phyloP scores from a whole-genome alignment of 2,797 vertebrate species.

The Syncerus caffer region DNA sequence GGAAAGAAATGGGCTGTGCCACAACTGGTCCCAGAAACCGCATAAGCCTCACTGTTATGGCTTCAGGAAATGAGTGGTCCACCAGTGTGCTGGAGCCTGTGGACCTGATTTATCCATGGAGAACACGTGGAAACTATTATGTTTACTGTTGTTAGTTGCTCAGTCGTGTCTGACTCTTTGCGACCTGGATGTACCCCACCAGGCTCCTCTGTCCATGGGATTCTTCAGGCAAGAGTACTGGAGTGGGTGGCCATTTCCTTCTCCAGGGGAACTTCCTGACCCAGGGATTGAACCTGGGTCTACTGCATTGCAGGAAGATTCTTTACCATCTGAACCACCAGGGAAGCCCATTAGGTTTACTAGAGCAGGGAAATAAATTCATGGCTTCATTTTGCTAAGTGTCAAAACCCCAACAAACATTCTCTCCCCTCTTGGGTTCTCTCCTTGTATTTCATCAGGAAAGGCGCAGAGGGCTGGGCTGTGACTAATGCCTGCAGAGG shows the following conservation, averaged over 20 bases:
- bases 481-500: not conserved
- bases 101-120: not conserved
- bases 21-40: rapidly evolving
- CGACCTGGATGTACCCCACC: not conserved
- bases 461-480: rapidly evolving
- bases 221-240: not conserved
- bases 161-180: not conserved
- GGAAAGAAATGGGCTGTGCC: rapidly evolving
- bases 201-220: not conserved
- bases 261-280: not conserved
- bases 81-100: rapidly evolving
- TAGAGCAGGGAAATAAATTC: not conserved
- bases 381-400: not conserved
- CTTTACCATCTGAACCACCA: not conserved
- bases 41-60: rapidly evolving
- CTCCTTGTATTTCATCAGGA: not conserved
- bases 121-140: not conserved
- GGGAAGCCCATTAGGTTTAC: not conserved
- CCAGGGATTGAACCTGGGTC: not conserved
- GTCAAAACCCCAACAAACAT: not conserved
- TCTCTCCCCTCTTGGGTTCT: rapidly evolving
- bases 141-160: not conserved
- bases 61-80: not conserved
- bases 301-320: not conserved
- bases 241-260: not conserved